phyloP scores from a whole-genome alignment of 2,113 vertebrate genomes.

The Alethe diademata region DNA sequence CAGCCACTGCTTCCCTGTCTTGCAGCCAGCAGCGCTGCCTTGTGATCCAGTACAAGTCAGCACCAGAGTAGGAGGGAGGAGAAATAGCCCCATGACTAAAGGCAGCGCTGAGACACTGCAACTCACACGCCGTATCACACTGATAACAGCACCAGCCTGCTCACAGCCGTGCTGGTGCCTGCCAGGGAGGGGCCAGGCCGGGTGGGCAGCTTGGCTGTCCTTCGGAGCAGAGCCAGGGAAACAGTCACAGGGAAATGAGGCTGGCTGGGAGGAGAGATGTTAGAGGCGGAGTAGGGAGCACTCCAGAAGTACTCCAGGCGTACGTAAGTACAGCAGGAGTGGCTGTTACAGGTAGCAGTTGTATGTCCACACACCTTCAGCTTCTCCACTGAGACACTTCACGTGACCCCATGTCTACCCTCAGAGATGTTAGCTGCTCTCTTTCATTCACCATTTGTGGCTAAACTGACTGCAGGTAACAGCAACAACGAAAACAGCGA shows the following conservation, averaged over 20 bases:
- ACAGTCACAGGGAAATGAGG: background rate
- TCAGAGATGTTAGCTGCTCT: background rate
- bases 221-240: accelerated
- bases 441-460: background rate
- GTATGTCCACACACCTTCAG: background rate
- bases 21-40: background rate
- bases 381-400: background rate
- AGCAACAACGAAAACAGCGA: background rate
- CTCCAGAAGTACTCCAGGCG: background rate
- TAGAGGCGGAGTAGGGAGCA: background rate
- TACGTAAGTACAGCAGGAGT: background rate
- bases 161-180: accelerated
- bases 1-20: background rate
- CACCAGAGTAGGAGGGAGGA: background rate
- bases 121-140: accelerated
- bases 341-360: background rate
- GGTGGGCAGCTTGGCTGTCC: background rate
- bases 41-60: background rate
- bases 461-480: background rate
- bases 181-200: background rate
- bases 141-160: background rate
- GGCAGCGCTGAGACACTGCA: background rate
- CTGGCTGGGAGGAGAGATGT: background rate
- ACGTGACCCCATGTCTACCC: background rate
- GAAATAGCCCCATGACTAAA: accelerated